Base-by-base conservation (phyloP, 2,797 vertebrate species). In the Buphagus erythrorhynchus region DNA sequence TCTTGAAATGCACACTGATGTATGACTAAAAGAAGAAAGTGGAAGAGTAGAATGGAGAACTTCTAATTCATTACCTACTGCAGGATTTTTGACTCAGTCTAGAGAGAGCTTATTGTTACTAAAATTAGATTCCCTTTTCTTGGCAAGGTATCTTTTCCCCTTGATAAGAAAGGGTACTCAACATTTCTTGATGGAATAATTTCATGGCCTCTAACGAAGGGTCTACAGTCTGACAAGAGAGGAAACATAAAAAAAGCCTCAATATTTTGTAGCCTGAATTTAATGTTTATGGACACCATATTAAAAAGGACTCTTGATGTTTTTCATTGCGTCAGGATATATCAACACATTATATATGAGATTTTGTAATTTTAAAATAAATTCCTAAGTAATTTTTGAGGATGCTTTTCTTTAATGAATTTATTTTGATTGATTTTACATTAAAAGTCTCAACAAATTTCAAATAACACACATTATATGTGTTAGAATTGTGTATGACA, bases 151-250 rank as follows among this genome's bases (percentile, higher is more conserved):
- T 29, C 9, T 36, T 75, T 92, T 87, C 31, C 13, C 9, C 48
- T 91, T 74, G 33, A 42, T 62, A 36, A 17, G 26, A 72, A 91
- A 29, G 46, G 11, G 20, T 33, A 67, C 31, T 83, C 88, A 51
- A 31, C 46, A 38, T 85, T 88, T 75, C 75, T 93, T 85, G 45
- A 75, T 72, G 52, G 90, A 93, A 65, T 87, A 0, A 72, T 93
- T 95, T 96, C 36, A 87, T 86, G 92, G 35, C 16, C 52, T 66
- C 35, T 88, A 89, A 97, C 51, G 55, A 84, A 69, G 51, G 14
- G 25, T 71, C 15, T 91, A 61, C 78, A 77, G 49, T 87, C 86
- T 71, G 45, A 85, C 43, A 35, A 66, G 16, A 79, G 55, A 67
- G 18, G 31, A 72, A 83, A 68, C 82, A 80, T 5, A 5, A 93